A percentile compares a stretch with the other conserved stretches of the same genome.
phyloP scores from a whole-genome alignment of 2,113 vertebrate species.

The Esox niger region DNA sequence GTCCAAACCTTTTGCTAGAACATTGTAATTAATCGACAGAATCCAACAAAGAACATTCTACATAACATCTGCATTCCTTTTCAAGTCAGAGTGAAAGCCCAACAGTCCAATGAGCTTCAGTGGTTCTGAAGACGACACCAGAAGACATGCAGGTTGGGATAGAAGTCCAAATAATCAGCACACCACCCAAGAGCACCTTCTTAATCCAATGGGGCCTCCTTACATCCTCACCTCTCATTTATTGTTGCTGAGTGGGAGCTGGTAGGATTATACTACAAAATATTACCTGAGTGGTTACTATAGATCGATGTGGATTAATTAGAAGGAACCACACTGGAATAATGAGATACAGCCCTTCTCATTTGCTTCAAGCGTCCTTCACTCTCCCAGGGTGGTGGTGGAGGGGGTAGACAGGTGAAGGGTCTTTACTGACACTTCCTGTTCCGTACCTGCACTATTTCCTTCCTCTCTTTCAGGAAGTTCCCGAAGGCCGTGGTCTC shows the following conservation, averaged over 20 bases:
- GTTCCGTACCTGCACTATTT: constrained; percentile 76
- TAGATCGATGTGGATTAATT: not conserved
- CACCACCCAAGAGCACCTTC: not conserved
- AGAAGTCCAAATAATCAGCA: not conserved
- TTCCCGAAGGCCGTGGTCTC: constrained; percentile 83
- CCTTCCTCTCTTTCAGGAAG: constrained; percentile 80
- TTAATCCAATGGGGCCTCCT: not conserved
- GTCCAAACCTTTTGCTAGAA: not conserved
- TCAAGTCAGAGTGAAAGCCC: not conserved
- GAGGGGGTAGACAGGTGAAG: not conserved
- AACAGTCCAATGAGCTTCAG: not conserved
- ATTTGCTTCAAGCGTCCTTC: not conserved
- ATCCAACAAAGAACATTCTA: not conserved
- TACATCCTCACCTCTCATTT: not conserved
- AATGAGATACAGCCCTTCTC: no score
- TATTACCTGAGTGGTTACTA: no score
- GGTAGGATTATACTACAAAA: no score
- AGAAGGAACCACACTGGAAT: no score
- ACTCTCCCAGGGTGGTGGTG: not conserved
- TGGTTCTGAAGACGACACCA: not conserved
- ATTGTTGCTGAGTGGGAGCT: no score
- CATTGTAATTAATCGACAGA: not conserved
- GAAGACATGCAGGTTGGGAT: not conserved
- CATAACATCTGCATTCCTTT: not conserved
- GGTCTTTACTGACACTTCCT: constrained; percentile 33